Percentiles rank a stretch among this genome's conserved stretches.
Evolutionary conservation across 2,888 invertebrate genomes (phyloP).

Genomic region (Fragum fragum): DNA sequence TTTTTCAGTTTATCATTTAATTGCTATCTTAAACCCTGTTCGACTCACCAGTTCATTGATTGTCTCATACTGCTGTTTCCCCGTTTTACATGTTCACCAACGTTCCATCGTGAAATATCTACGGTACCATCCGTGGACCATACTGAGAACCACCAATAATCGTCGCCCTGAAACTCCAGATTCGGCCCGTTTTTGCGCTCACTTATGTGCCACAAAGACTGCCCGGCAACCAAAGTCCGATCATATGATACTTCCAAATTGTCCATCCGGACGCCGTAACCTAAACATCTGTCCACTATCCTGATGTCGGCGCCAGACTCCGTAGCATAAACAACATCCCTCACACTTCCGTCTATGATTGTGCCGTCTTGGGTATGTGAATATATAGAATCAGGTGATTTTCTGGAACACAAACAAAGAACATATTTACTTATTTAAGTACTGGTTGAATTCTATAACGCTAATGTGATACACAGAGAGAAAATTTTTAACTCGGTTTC

Average conservation of each 20-base stretch:
- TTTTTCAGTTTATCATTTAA: no score
- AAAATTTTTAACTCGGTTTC: no score
- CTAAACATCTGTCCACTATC: slow-evolving; percentile 64
- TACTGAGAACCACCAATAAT: slow-evolving; percentile 69
- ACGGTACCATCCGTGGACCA: slow-evolving; percentile 67
- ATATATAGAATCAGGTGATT: slow-evolving; percentile 50
- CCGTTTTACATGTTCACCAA: slow-evolving; percentile 66
- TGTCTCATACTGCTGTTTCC: slow-evolving; percentile 66
- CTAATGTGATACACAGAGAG: no score
- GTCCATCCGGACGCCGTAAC: slow-evolving; percentile 66
- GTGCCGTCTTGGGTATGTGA: slow-evolving; percentile 68
- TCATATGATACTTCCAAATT: slow-evolving; percentile 64
- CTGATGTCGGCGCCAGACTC: slow-evolving; percentile 66
- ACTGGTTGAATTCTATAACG: no score
- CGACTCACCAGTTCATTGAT: slow-evolving; percentile 63
- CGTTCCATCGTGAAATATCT: slow-evolving; percentile 67
- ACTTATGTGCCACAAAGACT: slow-evolving; percentile 67
- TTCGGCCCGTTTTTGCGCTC: slow-evolving; percentile 62
- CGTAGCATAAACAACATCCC: slow-evolving; percentile 59
- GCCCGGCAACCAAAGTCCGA: slow-evolving; percentile 53
- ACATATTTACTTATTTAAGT: no score
- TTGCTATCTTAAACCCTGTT: no score
- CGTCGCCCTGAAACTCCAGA: slow-evolving; percentile 59
- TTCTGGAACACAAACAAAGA: slow-evolving; percentile 30
- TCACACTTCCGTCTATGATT: slow-evolving; percentile 53